phyloP scores from a whole-genome alignment of 2,797 vertebrate species.

The Acrossocheilus wenchowensis region DNA sequence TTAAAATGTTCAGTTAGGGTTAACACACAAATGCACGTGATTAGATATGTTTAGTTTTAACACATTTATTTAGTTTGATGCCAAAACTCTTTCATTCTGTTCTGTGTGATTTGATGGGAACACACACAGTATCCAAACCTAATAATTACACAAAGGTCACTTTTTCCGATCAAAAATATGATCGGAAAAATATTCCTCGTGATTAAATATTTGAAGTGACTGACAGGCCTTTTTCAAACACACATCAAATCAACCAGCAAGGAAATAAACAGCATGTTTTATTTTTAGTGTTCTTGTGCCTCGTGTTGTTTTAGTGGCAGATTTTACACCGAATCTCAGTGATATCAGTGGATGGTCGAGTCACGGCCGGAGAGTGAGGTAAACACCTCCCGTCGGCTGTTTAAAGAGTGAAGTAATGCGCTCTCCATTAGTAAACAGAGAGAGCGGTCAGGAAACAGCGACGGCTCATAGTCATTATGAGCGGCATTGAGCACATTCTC shows the following conservation, averaged over 20 bases:
- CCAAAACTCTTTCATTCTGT: not conserved
- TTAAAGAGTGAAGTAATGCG: constrained; percentile 62
- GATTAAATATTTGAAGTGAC: not conserved
- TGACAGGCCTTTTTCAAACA: constrained; percentile 13
- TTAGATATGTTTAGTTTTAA: not conserved
- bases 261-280: not conserved
- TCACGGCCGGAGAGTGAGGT: constrained; percentile 26
- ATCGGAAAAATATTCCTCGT: not conserved
- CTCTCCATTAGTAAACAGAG: constrained; percentile 66
- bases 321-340: not conserved
- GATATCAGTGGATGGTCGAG: not conserved
- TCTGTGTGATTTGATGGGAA: not conserved
- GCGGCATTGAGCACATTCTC: constrained; percentile 71
- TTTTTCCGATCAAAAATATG: not conserved
- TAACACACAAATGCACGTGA: not conserved
- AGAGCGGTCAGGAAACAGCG: constrained; percentile 63
- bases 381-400: constrained; percentile 34
- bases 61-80: not conserved
- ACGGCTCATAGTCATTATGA: constrained; percentile 67
- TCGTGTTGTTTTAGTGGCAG: not conserved
- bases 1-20: not conserved
- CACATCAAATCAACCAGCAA: not conserved
- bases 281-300: not conserved
- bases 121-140: not conserved
- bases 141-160: constrained; percentile 3